Percentiles rank a stretch among this genome's conserved stretches.
Evolutionary conservation across 1,140 invertebrate genomes (phyloP).

Genomic region (Brachystomella parvula): DNA sequence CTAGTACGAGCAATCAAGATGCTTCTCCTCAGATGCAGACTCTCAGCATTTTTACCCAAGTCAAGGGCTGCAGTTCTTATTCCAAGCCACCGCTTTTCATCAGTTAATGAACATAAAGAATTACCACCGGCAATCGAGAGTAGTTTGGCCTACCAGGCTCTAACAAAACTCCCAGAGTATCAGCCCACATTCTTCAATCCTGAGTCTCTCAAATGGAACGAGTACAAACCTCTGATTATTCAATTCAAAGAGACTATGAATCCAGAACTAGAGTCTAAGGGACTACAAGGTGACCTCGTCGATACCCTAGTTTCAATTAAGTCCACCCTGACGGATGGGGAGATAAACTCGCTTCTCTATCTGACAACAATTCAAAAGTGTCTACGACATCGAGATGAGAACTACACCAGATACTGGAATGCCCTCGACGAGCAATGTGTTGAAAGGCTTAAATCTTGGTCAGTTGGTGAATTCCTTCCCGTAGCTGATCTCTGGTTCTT

Average conservation of each 20-base stretch:
- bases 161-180: not conserved
- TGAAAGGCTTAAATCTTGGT: conserved; percentile 43
- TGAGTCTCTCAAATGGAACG: not conserved
- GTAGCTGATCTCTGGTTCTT: conserved; percentile 49
- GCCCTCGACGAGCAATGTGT: conserved; percentile 50
- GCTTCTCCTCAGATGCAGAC: too few species aligned
- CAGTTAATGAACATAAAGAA: too few species aligned
- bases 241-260: not conserved
- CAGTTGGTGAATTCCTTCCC: conserved; percentile 41
- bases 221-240: not conserved
- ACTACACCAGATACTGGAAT: conserved; percentile 43
- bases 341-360: not conserved
- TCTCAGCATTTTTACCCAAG: too few species aligned
- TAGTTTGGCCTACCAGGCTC: not conserved
- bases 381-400: not conserved
- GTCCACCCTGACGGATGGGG: not conserved
- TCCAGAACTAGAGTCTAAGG: not conserved
- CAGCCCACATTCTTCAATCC: not conserved
- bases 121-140: too few species aligned
- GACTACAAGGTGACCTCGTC: not conserved
- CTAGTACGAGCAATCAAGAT: too few species aligned
- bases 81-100: too few species aligned
- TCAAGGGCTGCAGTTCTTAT: too few species aligned
- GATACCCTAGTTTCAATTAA: not conserved
- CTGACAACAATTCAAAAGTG: not conserved